Base-by-base conservation (phyloP, 2,888 invertebrate species). In the Leptarthrus brevirostris region DNA sequence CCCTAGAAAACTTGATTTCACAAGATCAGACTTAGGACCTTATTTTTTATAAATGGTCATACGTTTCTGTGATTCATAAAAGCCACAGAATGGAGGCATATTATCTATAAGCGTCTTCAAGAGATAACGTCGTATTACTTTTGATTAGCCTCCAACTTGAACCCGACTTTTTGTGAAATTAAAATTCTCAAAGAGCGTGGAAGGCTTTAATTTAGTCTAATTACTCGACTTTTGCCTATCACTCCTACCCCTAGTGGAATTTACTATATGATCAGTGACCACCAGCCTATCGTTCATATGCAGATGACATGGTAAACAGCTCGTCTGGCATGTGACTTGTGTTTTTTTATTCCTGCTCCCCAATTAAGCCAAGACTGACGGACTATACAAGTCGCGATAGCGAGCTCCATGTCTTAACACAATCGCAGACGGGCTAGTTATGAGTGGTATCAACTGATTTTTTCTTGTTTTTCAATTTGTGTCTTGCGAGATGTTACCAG, bases 61-160 rank as follows among this genome's bases (percentile, higher is more conserved):
- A n/a, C n/a, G n/a, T n/a, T n/a, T n/a, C n/a, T n/a, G n/a, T n/a
- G n/a, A n/a, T n/a, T n/a, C n/a, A n/a, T n/a, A n/a, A n/a, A n/a
- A n/a, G n/a, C n/a, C n/a, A n/a, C n/a, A n/a, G n/a, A n/a, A n/a
- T n/a, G n/a, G n/a, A n/a, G n/a, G n/a, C n/a, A n/a, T n/a, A n/a
- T n/a, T n/a, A n/a, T 30, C 30, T 30, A 30, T 16, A 3, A 56
- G 16, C 18, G 30, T 30, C 26, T 10, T 10, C 24, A 56, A 26
- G 56, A 16, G 56, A 56, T 56, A 56, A 56, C 56, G 26, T 5
- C 56, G 16, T 30, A 24, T 56, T 56, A 56, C 30, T 56, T 56
- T 56, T 56, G 56, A 30, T 30, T 56, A 56, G 30, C 56, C 56
- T 56, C 56, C 56, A 56, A 56, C 56, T 56, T 56, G 56, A 56